Conservation (phyloP, 2,888 invertebrate genomes). For the Brassicogethes aeneus region DNA sequence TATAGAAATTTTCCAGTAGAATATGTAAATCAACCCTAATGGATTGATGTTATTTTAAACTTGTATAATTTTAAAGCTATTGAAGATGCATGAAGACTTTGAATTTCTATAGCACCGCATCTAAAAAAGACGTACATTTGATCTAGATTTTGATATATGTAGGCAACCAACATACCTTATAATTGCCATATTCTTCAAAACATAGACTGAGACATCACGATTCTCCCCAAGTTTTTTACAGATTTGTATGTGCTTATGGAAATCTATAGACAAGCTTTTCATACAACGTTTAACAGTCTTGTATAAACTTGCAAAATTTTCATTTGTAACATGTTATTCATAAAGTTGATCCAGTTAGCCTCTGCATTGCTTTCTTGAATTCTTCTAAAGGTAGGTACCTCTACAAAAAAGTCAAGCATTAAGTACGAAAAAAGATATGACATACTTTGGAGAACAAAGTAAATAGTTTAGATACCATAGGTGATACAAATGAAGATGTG, state of each 20-base stretch:
- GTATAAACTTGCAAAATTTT: constrained; percentile 56
- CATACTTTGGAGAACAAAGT: too few relatives aligned
- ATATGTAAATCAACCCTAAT: constrained; percentile 58
- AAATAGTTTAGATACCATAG: too few relatives aligned
- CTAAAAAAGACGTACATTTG: too few relatives aligned
- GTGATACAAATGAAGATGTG: too few relatives aligned
- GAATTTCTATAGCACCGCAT: constrained; percentile 69
- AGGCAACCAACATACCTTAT: too few relatives aligned
- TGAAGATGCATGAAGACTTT: constrained; percentile 66
- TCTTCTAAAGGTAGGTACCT: too few relatives aligned
- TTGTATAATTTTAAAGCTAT: constrained; percentile 50
- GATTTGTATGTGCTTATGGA: constrained; percentile 28
- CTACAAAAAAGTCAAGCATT: too few relatives aligned
- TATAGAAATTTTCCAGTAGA: constrained; percentile 55
- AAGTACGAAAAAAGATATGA: too few relatives aligned
- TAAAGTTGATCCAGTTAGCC: constrained; percentile 74
- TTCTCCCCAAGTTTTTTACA: constrained; percentile 9
- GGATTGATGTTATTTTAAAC: constrained; percentile 31
- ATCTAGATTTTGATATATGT: too few relatives aligned
- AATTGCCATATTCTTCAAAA: constrained; percentile 36
- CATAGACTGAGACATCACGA: constrained; percentile 30
- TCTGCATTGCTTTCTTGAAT: constrained; percentile 20
- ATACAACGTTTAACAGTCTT: constrained; percentile 56
- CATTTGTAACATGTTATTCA: constrained; percentile 82
- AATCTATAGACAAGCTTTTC: constrained; percentile 43